These are phyloP conservation scores for Mystacides longicornis DNA, from an alignment of 2,888 invertebrate genomes.

Conservation along the genomic window DNA sequence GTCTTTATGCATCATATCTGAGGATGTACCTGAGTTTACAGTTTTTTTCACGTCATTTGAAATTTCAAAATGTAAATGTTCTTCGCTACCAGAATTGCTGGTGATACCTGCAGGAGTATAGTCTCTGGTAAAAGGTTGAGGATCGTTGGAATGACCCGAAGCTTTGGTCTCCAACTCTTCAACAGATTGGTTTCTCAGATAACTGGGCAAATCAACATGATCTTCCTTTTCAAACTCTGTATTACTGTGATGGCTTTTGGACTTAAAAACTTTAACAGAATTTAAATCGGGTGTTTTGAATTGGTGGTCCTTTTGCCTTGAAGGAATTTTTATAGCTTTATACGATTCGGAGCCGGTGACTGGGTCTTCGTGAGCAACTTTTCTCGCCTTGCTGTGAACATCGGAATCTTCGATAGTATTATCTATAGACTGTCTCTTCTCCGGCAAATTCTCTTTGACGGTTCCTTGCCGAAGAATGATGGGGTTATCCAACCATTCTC, in stretches of 20 bases:
- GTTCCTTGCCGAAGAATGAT: conserved; percentile 32
- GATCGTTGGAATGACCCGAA: conserved; percentile 27
- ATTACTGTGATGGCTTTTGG: conserved; percentile 22
- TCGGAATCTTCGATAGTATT: conserved; percentile 14
- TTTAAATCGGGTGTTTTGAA: conserved; percentile 21
- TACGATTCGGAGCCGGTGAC: conserved; percentile 13
- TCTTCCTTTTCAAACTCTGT: conserved; percentile 17
- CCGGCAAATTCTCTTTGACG: conserved; percentile 18
- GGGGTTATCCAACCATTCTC: conserved; percentile 41
- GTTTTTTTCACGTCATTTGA: conserved; percentile 19
- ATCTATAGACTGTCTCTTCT: conserved; percentile 24
- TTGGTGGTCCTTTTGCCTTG: background rate
- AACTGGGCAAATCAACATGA: conserved; percentile 32
- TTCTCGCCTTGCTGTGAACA: conserved; percentile 22
- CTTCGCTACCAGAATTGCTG: conserved; percentile 24
- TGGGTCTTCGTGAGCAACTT: conserved; percentile 28
- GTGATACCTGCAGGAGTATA: conserved; percentile 33
- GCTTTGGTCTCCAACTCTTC: conserved; percentile 38
- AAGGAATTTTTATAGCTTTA: conserved; percentile 16
- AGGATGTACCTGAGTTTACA: conserved; percentile 11
- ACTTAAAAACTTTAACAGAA: conserved; percentile 22
- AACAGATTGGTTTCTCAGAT: conserved; percentile 44
- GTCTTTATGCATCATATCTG: conserved; percentile 3
- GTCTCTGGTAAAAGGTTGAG: conserved; percentile 35
- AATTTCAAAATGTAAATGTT: conserved; percentile 18